Conservation (phyloP, 2,888 invertebrate genomes). For the Volucella inflata region DNA sequence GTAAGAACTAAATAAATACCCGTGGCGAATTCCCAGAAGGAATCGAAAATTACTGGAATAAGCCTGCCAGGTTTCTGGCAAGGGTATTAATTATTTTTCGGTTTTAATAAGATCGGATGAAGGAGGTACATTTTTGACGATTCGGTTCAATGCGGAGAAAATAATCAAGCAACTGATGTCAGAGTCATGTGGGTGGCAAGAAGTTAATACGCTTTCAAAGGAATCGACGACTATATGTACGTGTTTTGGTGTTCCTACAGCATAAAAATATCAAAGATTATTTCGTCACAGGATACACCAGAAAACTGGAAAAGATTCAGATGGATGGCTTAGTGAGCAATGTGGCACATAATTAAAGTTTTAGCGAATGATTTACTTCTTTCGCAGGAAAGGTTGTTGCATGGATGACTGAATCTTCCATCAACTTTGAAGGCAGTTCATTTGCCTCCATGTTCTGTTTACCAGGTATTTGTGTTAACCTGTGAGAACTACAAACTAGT, state of each 20-base stretch:
- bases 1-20: constrained; percentile 60
- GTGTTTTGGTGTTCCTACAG: constrained; percentile 27
- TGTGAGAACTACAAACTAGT: too few species aligned
- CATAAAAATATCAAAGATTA: constrained; percentile 29
- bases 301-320: neutral
- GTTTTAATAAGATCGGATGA: constrained; percentile 69
- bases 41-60: constrained; percentile 56
- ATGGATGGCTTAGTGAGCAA: constrained; percentile 2
- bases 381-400: neutral
- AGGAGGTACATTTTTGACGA: constrained; percentile 68
- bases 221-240: constrained; percentile 36
- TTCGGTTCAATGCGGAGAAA: constrained; percentile 63
- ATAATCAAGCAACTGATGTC: constrained; percentile 26
- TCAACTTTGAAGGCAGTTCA: too few species aligned
- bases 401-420: too few species aligned
- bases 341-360: constrained; percentile 40
- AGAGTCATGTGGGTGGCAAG: neutral
- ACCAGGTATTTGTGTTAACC: too few species aligned
- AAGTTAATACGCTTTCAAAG: constrained; percentile 57
- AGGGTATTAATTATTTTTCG: constrained; percentile 73
- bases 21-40: constrained; percentile 70
- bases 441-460: too few species aligned
- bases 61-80: constrained; percentile 39
- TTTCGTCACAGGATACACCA: neutral
- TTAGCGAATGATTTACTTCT: constrained; percentile 31